Conservation (phyloP, 2,888 invertebrate species). For the Linnaemya vulpina region DNA sequence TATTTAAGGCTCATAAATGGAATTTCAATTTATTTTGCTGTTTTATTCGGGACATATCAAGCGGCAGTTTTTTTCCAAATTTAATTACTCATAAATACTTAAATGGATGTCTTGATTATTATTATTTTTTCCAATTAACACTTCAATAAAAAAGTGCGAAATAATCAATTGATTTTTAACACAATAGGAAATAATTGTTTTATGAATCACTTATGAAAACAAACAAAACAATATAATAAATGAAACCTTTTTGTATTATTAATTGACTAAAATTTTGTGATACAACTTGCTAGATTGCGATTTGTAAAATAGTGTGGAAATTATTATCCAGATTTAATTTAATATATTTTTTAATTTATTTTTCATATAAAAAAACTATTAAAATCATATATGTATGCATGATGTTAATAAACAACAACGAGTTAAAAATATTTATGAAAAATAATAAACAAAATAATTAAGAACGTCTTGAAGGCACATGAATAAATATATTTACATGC, state of each 20-base stretch:
- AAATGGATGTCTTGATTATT: not conserved
- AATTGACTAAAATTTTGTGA: too few relatives aligned
- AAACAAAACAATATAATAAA: not conserved
- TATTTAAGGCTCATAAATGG: not conserved
- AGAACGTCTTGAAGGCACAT: not conserved
- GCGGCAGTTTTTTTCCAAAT: not conserved
- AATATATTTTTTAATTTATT: not conserved
- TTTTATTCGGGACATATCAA: not conserved
- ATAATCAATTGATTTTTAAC: constrained; percentile 3
- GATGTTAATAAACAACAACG: not conserved
- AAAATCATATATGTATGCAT: not conserved
- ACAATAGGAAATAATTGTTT: not conserved
- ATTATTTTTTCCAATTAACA: constrained; percentile 35
- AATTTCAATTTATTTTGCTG: not conserved
- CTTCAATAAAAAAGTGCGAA: constrained; percentile 8
- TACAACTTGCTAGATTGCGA: not conserved
- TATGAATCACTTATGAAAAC: not conserved
- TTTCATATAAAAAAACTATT: not conserved
- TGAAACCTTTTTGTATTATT: not conserved
- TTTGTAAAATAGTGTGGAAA: not conserved
- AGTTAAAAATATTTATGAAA: not conserved
- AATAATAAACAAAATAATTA: constrained; percentile 28
- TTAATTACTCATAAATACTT: constrained; percentile 25
- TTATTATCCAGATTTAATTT: too few relatives aligned
- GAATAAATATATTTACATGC: not conserved